phyloP scores from a whole-genome alignment of 2,797 vertebrate genomes.

The Pantherophis vulpinus region DNA sequence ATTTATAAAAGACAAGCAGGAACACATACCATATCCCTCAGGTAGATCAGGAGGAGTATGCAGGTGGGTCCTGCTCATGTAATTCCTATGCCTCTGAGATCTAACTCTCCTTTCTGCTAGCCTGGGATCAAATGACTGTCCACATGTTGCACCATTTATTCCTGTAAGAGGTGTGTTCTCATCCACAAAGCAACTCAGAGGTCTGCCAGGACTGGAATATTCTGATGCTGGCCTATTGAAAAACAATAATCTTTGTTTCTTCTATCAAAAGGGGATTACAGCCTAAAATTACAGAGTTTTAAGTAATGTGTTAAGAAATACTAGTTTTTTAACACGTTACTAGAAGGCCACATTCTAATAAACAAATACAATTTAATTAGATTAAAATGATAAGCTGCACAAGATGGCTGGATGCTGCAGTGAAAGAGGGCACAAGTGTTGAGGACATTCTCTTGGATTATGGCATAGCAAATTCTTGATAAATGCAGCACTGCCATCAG shows the following conservation, averaged over 20 bases:
- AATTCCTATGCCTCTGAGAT: slow-evolving; percentile 95
- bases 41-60: slow-evolving; percentile 96
- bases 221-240: slow-evolving; percentile 88
- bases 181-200: slow-evolving; percentile 94
- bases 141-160: slow-evolving; percentile 87
- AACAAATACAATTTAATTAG: neutral
- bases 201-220: slow-evolving; percentile 95
- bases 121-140: slow-evolving; percentile 83
- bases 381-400: neutral
- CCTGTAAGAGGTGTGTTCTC: slow-evolving; percentile 92
- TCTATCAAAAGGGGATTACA: neutral
- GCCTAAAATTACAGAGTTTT: neutral
- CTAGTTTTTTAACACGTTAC: neutral
- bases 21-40: slow-evolving; percentile 90
- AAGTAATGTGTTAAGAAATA: slow-evolving; percentile 21
- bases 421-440: neutral
- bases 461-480: neutral
- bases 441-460: neutral
- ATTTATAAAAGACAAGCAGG: neutral
- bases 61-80: slow-evolving; percentile 98
- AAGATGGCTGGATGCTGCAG: neutral
- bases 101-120: slow-evolving; percentile 89
- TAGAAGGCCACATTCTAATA: neutral
- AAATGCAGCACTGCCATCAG: neutral
- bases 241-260: slow-evolving; percentile 25